Percentiles rank a stretch among this genome's conserved stretches.
These are phyloP conservation scores for Nyctereutes procyonoides DNA, from an alignment of 2,113 vertebrate species.

Conservation along the genomic window DNA sequence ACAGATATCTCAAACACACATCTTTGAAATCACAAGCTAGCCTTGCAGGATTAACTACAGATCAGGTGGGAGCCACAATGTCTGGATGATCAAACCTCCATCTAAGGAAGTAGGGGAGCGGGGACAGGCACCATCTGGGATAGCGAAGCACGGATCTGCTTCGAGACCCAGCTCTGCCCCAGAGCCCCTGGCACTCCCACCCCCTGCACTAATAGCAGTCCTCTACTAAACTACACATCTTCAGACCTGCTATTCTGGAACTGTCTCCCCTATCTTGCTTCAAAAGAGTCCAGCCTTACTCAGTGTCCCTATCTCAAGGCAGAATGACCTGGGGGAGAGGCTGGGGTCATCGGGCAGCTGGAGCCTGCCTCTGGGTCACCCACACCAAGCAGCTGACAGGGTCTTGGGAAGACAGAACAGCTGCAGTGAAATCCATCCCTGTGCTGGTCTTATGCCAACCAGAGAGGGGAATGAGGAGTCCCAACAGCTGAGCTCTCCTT, in stretches of 20 bases:
- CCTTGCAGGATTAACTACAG: background rate
- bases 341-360: background rate
- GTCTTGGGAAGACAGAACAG: constrained; percentile 46
- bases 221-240: background rate
- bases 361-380: background rate
- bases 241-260: background rate
- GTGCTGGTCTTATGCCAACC: background rate
- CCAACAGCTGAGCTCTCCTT: constrained; percentile 38
- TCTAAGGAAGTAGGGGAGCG: background rate
- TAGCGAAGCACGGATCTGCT: background rate
- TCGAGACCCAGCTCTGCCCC: background rate
- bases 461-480: background rate
- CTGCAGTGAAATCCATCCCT: constrained; percentile 38
- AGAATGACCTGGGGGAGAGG: background rate
- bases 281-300: background rate
- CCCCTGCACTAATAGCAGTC: background rate
- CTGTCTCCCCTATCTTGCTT: background rate
- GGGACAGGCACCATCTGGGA: background rate
- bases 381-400: constrained; percentile 8
- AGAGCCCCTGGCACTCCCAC: background rate
- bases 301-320: background rate
- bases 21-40: constrained; percentile 12
- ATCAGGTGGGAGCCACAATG: background rate
- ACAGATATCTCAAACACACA: background rate
- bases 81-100: constrained; percentile 25